phyloP scores from a whole-genome alignment of 2,888 invertebrate genomes.

The Machimus atricapillus region DNA sequence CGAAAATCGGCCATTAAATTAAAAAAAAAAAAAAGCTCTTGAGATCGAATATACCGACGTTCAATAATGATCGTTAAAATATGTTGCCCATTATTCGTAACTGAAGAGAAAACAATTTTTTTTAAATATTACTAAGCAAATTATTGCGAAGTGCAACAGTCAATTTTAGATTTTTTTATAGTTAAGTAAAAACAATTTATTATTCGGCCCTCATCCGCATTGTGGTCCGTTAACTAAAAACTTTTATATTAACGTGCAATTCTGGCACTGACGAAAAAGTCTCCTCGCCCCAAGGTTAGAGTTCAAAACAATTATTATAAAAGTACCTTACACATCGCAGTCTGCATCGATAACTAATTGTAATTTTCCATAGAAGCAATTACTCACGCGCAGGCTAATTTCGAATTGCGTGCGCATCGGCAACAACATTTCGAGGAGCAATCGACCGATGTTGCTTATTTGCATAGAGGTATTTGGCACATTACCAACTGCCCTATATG shows the following conservation, averaged over 20 bases:
- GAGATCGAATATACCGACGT: no score
- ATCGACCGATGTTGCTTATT: not conserved
- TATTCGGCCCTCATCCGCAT: not conserved
- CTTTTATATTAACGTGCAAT: not conserved
- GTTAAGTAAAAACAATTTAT: not conserved
- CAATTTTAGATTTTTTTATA: no score
- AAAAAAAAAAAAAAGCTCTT: no score
- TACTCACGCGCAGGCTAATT: not conserved
- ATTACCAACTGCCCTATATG: conserved; percentile 16
- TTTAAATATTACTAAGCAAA: not conserved
- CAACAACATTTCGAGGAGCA: not conserved
- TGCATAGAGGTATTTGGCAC: conserved; percentile 9
- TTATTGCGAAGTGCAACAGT: not conserved
- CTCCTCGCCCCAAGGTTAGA: conserved; percentile 6
- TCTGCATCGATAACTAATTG: conserved; percentile 7
- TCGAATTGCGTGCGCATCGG: not conserved
- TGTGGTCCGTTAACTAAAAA: not conserved
- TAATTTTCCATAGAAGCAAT: not conserved
- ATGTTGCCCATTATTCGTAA: not conserved
- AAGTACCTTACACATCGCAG: not conserved
- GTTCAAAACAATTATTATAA: not conserved
- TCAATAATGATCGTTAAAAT: not conserved
- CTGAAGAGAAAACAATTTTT: not conserved
- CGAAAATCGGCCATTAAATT: no score
- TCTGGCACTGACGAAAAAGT: not conserved